Evolutionary conservation across 2,797 vertebrate species (phyloP), one percentile per base, ranked within the genome.

Genomic region (Pipistrellus pygmaeus): DNA sequence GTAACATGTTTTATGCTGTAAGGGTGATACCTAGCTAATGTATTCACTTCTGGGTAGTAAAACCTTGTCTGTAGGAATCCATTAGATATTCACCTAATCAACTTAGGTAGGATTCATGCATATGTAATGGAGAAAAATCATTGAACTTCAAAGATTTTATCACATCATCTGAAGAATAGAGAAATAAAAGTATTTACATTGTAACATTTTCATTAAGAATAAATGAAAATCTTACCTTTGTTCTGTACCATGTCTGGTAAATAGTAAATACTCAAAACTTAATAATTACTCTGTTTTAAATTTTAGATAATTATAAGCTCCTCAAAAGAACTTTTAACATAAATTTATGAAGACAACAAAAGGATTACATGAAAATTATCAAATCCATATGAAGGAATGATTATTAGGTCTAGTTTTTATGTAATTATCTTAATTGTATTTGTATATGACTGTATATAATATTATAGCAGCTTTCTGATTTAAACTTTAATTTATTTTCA

Each of bases 401-500:
- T 64, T 68, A 82, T 53, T 60, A 75, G 55, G 23, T 80, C 7
- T 84, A 53, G 4, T 53, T 93, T 86, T 87, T 85, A 68, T 25
- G 30, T 10, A 76, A 25, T 55, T 41, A 88, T 35, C 6, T 18
- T 44, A 84, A 53, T 46, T 27, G 14, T 51, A 78, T 93, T 89
- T 93, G 8, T 66, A 20, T 82, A 9, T 57, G 35, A 35, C 35
- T 35, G 35, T 35, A 35, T 35, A n/a, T n/a, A n/a, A n/a, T 35
- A 35, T 51, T 53, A 41, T 27, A 82, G 44, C 18, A 64, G 14
- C 64, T 84, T 90, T 92, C 27, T 87, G 5, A 80, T 62, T 94
- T 94, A 87, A 68, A 73, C 4, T 91, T 88, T 75, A 64, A 82
- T 85, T 94, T 86, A 1, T 71, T 94, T 83, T 80, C 32, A 69